A percentile compares a stretch with the other conserved stretches of the same genome.
Conservation (phyloP, 2,888 invertebrate genomes). For the Andrena haemorrhoa region DNA sequence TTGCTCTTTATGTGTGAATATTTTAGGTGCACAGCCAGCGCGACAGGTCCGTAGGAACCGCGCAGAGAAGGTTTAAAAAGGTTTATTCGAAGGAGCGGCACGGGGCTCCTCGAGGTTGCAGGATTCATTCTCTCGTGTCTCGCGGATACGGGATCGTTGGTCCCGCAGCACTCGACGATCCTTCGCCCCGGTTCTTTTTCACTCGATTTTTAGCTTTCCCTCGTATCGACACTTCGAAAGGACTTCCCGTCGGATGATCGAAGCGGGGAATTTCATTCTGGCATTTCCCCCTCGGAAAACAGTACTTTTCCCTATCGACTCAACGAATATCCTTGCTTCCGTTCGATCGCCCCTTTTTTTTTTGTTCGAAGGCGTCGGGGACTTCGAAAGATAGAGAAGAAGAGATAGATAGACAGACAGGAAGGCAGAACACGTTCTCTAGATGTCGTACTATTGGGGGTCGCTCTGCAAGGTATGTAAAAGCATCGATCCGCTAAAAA, state of each 20-base stretch:
- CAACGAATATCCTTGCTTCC: slow-evolving; percentile 39
- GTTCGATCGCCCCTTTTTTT: slow-evolving; percentile 14
- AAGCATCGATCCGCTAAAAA: slow-evolving; percentile 79
- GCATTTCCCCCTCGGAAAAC: slow-evolving; percentile 33
- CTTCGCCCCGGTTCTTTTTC: slow-evolving; percentile 23
- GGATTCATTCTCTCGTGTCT: slow-evolving; percentile 53
- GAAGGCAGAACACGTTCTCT: slow-evolving; percentile 54
- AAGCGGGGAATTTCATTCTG: slow-evolving; percentile 25
- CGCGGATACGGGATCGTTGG: slow-evolving; percentile 42
- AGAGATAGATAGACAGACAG: slow-evolving; percentile 28
- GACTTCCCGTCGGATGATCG: slow-evolving; percentile 28
- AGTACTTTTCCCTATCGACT: slow-evolving; percentile 48
- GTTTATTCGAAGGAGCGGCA: slow-evolving; percentile 24
- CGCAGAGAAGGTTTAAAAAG: neutral
- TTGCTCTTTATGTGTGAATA: neutral
- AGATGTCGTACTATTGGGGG: slow-evolving; percentile 61
- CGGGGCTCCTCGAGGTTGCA: slow-evolving; percentile 40
- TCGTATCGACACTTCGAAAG: slow-evolving; percentile 40
- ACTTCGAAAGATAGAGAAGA: slow-evolving; percentile 38
- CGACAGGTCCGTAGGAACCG: neutral
- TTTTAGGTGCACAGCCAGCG: slow-evolving; percentile 34
- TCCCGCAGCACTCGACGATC: slow-evolving; percentile 34
- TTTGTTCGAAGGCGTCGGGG: slow-evolving; percentile 1
- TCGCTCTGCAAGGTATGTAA: slow-evolving; percentile 64
- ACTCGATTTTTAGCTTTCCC: slow-evolving; percentile 37